A percentile compares a stretch with the other conserved stretches of the same genome.
Conservation (phyloP, 1,140 invertebrate genomes). For the Anoplolepis gracilipes region DNA sequence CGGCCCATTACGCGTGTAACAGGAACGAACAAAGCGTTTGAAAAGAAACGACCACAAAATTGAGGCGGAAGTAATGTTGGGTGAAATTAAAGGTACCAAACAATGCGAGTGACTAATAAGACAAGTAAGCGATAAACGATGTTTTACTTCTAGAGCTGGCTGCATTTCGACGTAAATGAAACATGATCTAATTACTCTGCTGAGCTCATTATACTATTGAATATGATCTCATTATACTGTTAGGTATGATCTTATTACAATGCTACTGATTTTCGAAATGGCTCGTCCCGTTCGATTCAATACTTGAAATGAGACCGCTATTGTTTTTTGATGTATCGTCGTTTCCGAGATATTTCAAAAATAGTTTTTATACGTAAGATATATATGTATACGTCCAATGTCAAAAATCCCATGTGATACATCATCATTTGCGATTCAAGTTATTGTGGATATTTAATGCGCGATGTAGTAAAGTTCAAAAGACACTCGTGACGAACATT, state of each 20-base stretch:
- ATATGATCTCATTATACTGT: background rate
- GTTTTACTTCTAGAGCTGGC: background rate
- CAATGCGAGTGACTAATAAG: background rate
- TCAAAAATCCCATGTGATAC: background rate
- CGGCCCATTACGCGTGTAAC: constrained; percentile 8
- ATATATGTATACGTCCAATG: background rate
- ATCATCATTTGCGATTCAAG: constrained; percentile 1
- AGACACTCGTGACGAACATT: background rate
- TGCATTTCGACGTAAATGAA: background rate
- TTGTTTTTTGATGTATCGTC: background rate
- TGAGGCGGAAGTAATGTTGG: background rate
- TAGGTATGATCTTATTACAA: background rate
- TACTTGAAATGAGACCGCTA: background rate
- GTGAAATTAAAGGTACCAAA: constrained; percentile 21
- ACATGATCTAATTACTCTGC: background rate
- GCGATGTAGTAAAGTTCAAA: background rate
- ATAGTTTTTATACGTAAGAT: background rate
- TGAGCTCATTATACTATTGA: background rate
- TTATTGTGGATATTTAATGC: background rate
- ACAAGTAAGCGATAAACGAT: constrained; percentile 25
- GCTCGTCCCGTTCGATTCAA: background rate
- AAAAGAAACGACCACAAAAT: background rate
- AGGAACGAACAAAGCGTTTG: background rate
- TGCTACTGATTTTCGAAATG: constrained; percentile 7
- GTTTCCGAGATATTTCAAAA: constrained; percentile 23